Conservation (phyloP, 2,888 invertebrate species). For the Andrena haemorrhoa region DNA sequence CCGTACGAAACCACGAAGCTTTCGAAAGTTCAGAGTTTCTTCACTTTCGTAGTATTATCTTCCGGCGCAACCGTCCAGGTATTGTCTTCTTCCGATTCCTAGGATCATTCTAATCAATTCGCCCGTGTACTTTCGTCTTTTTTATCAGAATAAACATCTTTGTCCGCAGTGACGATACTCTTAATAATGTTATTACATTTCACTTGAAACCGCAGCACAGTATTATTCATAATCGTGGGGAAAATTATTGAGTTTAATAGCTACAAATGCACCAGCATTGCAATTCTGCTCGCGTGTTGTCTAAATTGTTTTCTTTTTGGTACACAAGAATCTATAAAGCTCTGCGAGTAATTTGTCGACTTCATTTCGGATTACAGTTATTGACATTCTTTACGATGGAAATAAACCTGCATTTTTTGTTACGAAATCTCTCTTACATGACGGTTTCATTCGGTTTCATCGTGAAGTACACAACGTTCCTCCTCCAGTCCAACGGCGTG, state of each 20-base stretch:
- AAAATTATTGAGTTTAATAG: too few relatives aligned
- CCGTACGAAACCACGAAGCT: neutral
- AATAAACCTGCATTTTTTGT: neutral
- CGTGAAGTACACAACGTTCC: conserved; percentile 18
- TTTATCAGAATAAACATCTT: too few relatives aligned
- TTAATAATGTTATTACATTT: too few relatives aligned
- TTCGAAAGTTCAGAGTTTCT: neutral
- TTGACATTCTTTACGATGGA: neutral
- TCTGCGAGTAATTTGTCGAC: neutral
- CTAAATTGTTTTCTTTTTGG: too few relatives aligned
- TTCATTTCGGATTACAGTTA: conserved; percentile 18
- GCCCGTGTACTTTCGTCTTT: too few relatives aligned
- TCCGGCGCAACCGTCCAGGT: conserved; percentile 30
- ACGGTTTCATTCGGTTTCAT: neutral
- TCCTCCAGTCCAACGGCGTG: conserved; percentile 17
- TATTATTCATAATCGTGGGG: too few relatives aligned
- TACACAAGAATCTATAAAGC: neutral
- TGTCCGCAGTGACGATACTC: too few relatives aligned
- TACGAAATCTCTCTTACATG: neutral
- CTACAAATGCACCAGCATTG: too few relatives aligned
- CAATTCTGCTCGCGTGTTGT: too few relatives aligned
- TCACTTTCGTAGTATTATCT: neutral
- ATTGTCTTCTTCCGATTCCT: neutral
- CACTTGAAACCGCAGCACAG: too few relatives aligned
- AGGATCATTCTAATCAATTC: too few relatives aligned